Evolutionary conservation across 2,797 vertebrate genomes (phyloP).

Genomic region (Sus cebifrons): DNA sequence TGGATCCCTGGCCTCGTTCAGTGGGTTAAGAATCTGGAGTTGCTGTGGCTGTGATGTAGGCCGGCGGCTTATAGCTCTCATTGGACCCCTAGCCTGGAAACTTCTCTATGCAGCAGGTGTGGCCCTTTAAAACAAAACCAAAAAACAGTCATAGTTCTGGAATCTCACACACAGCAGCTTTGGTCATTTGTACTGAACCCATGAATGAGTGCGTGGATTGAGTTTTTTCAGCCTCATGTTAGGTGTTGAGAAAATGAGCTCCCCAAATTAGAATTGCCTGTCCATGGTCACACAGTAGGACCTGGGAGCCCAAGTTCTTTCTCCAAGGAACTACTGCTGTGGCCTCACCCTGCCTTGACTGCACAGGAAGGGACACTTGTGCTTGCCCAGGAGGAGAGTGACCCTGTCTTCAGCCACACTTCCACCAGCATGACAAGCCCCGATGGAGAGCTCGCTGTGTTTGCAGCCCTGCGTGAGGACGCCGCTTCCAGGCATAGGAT

Average conservation of each 20-base stretch:
- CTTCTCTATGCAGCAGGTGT: too few species aligned
- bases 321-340: not conserved
- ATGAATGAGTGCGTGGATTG: not conserved
- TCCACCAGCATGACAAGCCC: accelerated
- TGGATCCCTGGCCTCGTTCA: too few species aligned
- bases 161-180: not conserved
- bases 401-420: not conserved
- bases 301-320: not conserved
- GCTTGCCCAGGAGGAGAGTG: not conserved
- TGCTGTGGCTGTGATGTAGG: too few species aligned
- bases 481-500: not conserved
- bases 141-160: not conserved
- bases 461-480: not conserved
- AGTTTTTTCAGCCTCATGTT: not conserved
- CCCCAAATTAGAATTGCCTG: not conserved
- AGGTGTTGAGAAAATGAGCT: not conserved
- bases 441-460: accelerated
- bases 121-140: too few species aligned
- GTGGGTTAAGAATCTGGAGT: too few species aligned
- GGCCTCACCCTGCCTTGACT: not conserved
- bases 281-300: accelerated
- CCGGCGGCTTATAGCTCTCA: too few species aligned
- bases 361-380: not conserved
- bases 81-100: too few species aligned
- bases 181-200: not conserved